Conservation (phyloP, 2,113 vertebrate genomes). For the Leptodactylus fuscus region DNA sequence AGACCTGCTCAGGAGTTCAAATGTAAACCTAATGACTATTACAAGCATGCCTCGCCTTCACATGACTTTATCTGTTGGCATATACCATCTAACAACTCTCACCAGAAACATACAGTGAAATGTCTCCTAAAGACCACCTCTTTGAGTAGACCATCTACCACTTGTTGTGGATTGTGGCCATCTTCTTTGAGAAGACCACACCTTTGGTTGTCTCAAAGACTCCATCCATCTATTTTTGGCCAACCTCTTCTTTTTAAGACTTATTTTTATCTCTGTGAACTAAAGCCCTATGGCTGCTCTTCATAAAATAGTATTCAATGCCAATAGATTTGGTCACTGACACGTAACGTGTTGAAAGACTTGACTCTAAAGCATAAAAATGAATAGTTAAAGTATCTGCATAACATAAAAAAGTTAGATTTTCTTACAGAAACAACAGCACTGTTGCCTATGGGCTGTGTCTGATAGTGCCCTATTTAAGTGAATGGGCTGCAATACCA, state of each 20-base stretch:
- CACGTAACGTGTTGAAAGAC: too few relatives aligned
- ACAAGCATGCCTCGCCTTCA: neutral
- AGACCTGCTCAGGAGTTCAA: slow-evolving; percentile 43
- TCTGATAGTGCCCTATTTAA: neutral
- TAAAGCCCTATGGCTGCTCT: neutral
- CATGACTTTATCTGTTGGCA: neutral
- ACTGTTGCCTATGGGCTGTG: neutral
- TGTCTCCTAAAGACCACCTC: too few relatives aligned
- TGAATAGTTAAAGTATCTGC: neutral
- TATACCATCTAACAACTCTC: neutral
- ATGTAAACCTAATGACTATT: neutral
- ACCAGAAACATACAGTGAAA: neutral
- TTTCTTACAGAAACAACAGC: neutral
- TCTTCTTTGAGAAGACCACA: too few relatives aligned
- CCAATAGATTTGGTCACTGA: too few relatives aligned
- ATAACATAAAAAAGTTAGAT: neutral
- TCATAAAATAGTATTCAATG: neutral
- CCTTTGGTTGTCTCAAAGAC: too few relatives aligned
- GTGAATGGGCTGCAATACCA: too few relatives aligned
- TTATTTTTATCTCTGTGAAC: neutral
- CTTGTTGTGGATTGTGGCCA: too few relatives aligned
- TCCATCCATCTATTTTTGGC: neutral
- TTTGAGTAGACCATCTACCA: too few relatives aligned
- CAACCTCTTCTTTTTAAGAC: too few relatives aligned
- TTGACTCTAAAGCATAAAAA: neutral